Evolutionary conservation across 1,140 invertebrate species (phyloP).

Genomic region (Pseudobourletiella spinata): DNA sequence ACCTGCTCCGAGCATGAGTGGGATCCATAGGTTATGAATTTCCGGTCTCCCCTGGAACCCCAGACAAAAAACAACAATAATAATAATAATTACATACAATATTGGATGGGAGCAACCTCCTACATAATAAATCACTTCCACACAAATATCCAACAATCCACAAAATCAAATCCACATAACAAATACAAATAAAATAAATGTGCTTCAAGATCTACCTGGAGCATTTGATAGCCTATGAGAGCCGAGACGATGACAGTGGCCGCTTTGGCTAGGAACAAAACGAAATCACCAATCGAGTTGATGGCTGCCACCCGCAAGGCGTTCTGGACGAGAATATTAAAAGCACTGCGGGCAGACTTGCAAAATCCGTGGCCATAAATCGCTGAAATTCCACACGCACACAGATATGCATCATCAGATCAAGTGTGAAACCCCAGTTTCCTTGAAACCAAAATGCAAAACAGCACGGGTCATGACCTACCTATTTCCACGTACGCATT

Average conservation of each 20-base stretch:
- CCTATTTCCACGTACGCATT: constrained; percentile 74
- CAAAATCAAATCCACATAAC: not conserved
- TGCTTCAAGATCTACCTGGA: constrained; percentile 46
- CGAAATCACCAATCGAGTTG: constrained; percentile 68
- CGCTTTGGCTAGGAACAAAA: constrained; percentile 64
- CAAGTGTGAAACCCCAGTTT: not conserved
- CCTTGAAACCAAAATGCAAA: not conserved
- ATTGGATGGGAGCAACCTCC: not conserved
- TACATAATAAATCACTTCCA: too few species aligned
- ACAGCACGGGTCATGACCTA: constrained; percentile 43
- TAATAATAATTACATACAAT: not conserved
- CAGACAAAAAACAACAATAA: constrained; percentile 22
- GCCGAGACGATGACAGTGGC: constrained; percentile 56
- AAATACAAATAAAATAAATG: not conserved
- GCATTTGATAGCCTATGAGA: constrained; percentile 50
- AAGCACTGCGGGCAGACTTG: constrained; percentile 53
- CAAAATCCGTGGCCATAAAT: constrained; percentile 64
- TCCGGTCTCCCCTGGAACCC: constrained; percentile 48
- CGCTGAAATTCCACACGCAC: constrained; percentile 47
- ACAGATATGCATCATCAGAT: constrained; percentile 9
- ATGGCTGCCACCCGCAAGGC: constrained; percentile 60
- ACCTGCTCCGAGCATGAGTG: constrained; percentile 52
- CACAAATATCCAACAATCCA: not conserved
- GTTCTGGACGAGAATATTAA: constrained; percentile 52
- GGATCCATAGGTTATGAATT: constrained; percentile 58